Conservation (phyloP, 2,113 vertebrate species). For the Tilapia sparmanii region DNA sequence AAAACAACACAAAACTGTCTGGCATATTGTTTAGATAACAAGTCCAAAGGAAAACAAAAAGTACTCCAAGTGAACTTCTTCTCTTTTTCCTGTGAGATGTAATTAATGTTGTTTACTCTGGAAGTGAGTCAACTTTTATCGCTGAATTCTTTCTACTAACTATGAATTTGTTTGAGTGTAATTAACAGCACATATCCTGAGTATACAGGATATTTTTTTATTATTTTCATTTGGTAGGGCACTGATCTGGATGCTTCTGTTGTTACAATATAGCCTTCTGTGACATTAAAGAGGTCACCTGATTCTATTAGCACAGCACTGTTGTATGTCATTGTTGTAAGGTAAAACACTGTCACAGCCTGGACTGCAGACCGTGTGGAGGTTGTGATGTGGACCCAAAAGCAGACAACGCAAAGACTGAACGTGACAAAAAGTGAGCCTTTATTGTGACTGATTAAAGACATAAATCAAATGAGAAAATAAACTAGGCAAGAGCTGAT, state of each 20-base stretch:
- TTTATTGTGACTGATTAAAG: neutral
- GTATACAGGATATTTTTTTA: neutral
- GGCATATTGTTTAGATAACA: neutral
- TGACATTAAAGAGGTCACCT: neutral
- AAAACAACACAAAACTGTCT: neutral
- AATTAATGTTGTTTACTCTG: constrained; percentile 5
- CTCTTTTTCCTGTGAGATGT: neutral
- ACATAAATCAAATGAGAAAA: neutral
- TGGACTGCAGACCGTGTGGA: neutral
- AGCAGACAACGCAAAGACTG: neutral
- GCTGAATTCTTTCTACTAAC: neutral
- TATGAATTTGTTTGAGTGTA: neutral
- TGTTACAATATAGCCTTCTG: neutral
- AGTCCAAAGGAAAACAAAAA: neutral
- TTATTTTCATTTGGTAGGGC: neutral
- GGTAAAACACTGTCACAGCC: neutral
- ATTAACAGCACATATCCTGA: neutral
- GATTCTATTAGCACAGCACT: neutral
- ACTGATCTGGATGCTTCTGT: neutral
- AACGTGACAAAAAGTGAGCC: rapidly evolving
- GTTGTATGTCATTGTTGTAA: neutral
- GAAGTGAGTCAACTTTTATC: neutral
- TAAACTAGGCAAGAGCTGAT: neutral
- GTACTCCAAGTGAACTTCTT: neutral
- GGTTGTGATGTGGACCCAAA: neutral